Conservation (phyloP, 2,888 invertebrate species). For the Hemithea aestivaria region DNA sequence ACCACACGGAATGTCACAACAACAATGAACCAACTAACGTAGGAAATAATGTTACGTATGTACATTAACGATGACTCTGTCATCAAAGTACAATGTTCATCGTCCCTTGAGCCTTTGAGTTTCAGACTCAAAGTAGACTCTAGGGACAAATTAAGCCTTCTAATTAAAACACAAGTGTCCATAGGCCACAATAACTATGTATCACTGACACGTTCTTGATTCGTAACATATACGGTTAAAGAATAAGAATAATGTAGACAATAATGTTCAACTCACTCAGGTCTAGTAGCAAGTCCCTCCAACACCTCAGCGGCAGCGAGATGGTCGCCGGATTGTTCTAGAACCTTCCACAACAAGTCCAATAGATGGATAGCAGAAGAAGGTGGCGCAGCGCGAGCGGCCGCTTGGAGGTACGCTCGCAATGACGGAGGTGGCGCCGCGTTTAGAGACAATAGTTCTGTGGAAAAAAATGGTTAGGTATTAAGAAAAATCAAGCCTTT, state of each 20-base stretch:
- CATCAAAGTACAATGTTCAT: no score
- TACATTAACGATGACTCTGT: no score
- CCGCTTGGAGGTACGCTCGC: conserved; percentile 85
- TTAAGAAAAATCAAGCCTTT: no score
- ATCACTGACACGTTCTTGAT: no score
- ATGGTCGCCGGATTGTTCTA: conserved; percentile 95
- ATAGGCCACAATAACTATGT: no score
- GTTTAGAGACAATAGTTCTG: conserved; percentile 82
- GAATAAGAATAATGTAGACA: background rate
- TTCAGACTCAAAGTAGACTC: no score
- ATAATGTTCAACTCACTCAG: conserved; percentile 65
- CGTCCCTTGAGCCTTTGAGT: no score
- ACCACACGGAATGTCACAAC: no score
- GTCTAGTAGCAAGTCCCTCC: conserved; percentile 89
- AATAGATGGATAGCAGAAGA: conserved; percentile 81
- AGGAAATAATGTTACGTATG: no score
- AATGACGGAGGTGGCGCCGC: conserved; percentile 84
- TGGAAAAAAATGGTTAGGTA: conserved; percentile 29
- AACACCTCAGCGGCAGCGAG: conserved; percentile 94
- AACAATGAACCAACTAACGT: no score
- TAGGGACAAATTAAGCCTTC: no score
- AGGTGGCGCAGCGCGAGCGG: conserved; percentile 76
- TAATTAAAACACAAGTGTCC: no score
- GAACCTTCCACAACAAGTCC: conserved; percentile 97
- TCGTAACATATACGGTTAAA: background rate